phyloP scores from a whole-genome alignment of 92 coral and sea anemone species.

The Paramuricea clavata region DNA sequence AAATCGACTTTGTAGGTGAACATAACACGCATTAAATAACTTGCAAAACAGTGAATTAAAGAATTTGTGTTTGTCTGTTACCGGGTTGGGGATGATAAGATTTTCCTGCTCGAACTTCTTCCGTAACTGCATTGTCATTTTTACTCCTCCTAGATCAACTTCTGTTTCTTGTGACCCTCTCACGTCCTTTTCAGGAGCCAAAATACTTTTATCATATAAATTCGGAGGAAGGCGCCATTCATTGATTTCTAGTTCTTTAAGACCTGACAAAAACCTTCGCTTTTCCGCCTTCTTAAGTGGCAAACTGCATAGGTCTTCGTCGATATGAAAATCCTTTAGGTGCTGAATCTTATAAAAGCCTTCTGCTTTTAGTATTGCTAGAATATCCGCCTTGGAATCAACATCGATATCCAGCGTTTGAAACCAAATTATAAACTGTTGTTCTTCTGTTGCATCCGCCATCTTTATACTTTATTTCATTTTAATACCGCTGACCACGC shows the following conservation, averaged over 20 bases:
- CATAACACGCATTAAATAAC: slow-evolving; percentile 14
- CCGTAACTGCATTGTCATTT: slow-evolving; percentile 26
- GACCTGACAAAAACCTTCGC: neutral
- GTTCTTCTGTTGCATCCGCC: no score
- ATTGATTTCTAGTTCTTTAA: slow-evolving; percentile 3
- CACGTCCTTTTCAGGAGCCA: slow-evolving; percentile 13
- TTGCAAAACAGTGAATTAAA: slow-evolving; percentile 21
- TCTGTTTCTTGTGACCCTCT: neutral
- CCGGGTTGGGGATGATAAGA: slow-evolving; percentile 27
- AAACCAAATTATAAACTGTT: no score
- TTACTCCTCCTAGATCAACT: slow-evolving; percentile 10
- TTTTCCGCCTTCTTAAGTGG: slow-evolving; percentile 23
- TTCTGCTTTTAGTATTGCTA: neutral
- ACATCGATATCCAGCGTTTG: no score
- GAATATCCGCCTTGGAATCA: neutral
- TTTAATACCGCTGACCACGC: no score
- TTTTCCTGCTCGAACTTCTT: slow-evolving; percentile 35
- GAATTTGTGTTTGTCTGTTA: slow-evolving; percentile 32
- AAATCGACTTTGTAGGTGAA: neutral
- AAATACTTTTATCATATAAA: neutral
- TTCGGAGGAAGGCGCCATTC: slow-evolving; percentile 8
- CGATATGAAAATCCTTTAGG: slow-evolving; percentile 14
- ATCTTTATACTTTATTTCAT: no score
- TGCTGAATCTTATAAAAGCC: slow-evolving; percentile 16
- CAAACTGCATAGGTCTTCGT: slow-evolving; percentile 11